Base-by-base conservation (phyloP, 2,888 invertebrate species). In the Nasonia oneida region DNA sequence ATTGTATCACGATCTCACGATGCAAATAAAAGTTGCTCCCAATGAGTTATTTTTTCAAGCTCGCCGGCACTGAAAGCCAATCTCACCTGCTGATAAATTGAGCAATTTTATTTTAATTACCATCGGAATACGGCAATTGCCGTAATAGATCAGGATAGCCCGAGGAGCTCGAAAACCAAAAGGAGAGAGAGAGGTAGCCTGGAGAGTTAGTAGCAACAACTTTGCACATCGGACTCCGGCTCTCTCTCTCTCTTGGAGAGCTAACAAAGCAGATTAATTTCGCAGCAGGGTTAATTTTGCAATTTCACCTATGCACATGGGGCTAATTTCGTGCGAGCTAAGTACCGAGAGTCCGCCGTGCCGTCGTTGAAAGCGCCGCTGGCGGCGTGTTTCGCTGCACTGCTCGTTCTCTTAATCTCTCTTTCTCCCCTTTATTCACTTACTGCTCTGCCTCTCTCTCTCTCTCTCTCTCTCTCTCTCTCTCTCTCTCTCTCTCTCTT, bases 251-350 rank as follows among this genome's bases (percentile, higher is more conserved):
- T 76, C 4, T 37, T 37, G 37, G 4, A 5, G 37, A 37, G 37
- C 37, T n/a, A 77, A 81, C 85, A 81, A 85, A 81, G 81, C 77
- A 77, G 80, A 85, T 85, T 85, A 85, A 85, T 85, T 85, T 81
- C 81, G 53, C n/a, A 61, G 81, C 37, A 75, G 53, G 76, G 81
- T 85, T 81, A 81, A 85, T 81, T 85, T 77, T 81, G 75, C 57
- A 85, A 77, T 85, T 85, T 73, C 71, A 81, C 71, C 81, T 85
- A 81, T 85, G 77, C 81, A 61, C 85, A 81, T 71, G 81, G 76
- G 84, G 79, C 57, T 84, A 84, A 84, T 84, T 80, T 80, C 74
- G 53, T 29, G 4, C 37, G 57, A 75, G 80, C 39, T 75, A 81
- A 80, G 74, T 61, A 80, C 50, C 73, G 42, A n/a, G 42, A 42